Evolutionary conservation across 2,797 vertebrate genomes (phyloP), one percentile per base, ranked within the genome.

Genomic region (Trachurus trachurus): DNA sequence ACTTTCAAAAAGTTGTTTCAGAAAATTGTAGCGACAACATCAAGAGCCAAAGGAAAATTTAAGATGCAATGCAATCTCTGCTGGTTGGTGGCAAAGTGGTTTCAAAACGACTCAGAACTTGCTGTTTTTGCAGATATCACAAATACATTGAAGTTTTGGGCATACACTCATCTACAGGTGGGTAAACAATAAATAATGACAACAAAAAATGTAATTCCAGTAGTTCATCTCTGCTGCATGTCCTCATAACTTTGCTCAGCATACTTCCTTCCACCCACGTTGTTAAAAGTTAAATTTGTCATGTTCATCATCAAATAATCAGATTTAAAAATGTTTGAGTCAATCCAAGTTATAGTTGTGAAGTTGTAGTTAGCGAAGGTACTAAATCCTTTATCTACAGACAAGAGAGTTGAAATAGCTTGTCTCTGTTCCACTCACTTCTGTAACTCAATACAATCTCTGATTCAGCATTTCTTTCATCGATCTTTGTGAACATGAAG

Each of bases 11-110:
- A 17, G 15, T 47, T 47, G 17, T 71, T 53, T 71, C 54, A 40
- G 17, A 34, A 64, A 70, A 64, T 63, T 76, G 13, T 42, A 40
- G 17, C 31, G 7, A 64, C 3, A 71, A 59, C 19, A 73, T 67
- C 12, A 34, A 57, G 13, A 31, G 9, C 10, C n/a, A 44, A 57
- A 68, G 39, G 22, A 4, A 13, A 13, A 53, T 34, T 53, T 53
- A 15, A 61, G n/a, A 67, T 62, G 44, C 16, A 68, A 50, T 52
- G 17, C 39, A 44, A 47, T 69, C 17, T 64, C 31, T 63, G 29
- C 57, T 12, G 7, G 21, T 52, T 59, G 37, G 22, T 29, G 12
- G 39, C 12, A 59, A 56, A 62, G 4, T 12, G 3, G 3, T 13
- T 26, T 37, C 29, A 31, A 42, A 73, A 66, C 16, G 9, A 7